phyloP scores from a whole-genome alignment of 2,113 vertebrate genomes.

The Anoura caudifer region DNA sequence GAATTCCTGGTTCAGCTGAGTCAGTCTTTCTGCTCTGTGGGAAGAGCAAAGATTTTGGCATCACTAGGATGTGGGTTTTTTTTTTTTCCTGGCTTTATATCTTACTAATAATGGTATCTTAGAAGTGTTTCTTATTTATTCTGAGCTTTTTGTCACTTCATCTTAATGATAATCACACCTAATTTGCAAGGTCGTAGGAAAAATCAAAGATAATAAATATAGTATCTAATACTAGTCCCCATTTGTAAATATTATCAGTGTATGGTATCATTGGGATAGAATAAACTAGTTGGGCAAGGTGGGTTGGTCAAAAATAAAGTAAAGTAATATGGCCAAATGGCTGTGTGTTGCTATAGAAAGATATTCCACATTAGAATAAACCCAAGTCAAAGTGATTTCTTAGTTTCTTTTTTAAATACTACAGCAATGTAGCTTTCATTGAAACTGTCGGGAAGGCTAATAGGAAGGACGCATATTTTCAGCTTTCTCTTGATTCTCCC shows the following conservation, averaged over 20 bases:
- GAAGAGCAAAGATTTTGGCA: neutral
- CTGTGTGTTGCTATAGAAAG: neutral
- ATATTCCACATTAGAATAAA: neutral
- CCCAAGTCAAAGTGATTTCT: neutral
- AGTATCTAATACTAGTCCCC: neutral
- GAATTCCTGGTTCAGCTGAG: neutral
- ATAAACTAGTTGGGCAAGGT: neutral
- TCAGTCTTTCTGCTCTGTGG: neutral
- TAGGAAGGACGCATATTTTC: neutral
- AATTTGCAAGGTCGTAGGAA: neutral
- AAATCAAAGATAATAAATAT: neutral
- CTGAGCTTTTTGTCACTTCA: neutral
- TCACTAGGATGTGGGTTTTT: neutral
- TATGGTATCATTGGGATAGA: neutral
- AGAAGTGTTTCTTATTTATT: neutral
- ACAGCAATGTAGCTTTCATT: neutral
- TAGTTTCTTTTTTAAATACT: slow-evolving; percentile 4
- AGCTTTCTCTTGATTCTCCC: neutral
- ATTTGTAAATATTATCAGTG: neutral
- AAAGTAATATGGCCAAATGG: neutral
- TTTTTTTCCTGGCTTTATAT: neutral
- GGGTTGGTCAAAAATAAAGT: neutral
- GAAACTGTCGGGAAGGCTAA: neutral
- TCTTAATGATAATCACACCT: neutral
- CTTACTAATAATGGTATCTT: neutral